Conservation (phyloP, 2,888 invertebrate genomes). For the Drosophila aldrichi region DNA sequence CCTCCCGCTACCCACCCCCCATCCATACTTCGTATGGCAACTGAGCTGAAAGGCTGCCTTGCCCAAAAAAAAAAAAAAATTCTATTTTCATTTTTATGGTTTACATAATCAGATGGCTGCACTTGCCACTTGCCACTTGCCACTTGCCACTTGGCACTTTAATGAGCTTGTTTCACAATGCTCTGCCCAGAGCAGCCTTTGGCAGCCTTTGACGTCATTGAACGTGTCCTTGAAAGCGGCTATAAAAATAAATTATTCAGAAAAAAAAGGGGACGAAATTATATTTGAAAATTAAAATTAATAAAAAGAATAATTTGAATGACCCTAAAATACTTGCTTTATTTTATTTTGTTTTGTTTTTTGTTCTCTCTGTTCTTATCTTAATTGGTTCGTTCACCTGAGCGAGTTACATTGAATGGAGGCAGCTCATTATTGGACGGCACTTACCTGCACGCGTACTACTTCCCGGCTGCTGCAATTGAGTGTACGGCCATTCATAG, state of each 20-base stretch:
- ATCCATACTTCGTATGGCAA: not conserved
- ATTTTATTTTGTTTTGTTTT: not conserved
- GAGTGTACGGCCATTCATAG: slow-evolving; percentile 10
- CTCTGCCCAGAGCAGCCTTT: slow-evolving; percentile 3
- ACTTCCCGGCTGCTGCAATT: not conserved
- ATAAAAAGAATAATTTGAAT: slow-evolving; percentile 5
- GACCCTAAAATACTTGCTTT: not conserved
- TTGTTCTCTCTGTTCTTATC: slow-evolving; percentile 1
- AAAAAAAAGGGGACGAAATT: not conserved
- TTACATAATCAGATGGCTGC: slow-evolving; percentile 60
- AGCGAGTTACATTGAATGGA: slow-evolving; percentile 33
- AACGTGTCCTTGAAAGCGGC: slow-evolving; percentile 12
- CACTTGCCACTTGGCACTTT: slow-evolving; percentile 55
- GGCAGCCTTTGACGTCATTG: slow-evolving; percentile 3
- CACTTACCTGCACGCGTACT: slow-evolving; percentile 39
- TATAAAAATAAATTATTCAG: not conserved
- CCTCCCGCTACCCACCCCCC: too few species aligned
- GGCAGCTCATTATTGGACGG: slow-evolving; percentile 31
- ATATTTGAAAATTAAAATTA: slow-evolving; percentile 1
- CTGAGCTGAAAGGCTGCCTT: slow-evolving; percentile 32
- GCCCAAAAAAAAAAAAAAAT: slow-evolving; percentile 33
- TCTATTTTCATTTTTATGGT: slow-evolving; percentile 48
- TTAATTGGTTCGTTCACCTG: slow-evolving; percentile 39
- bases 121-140: slow-evolving; percentile 61
- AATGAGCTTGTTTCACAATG: slow-evolving; percentile 70